Evolutionary conservation across 2,113 vertebrate genomes (phyloP).

Genomic region (Calyptommatus sinebrachiatus): DNA sequence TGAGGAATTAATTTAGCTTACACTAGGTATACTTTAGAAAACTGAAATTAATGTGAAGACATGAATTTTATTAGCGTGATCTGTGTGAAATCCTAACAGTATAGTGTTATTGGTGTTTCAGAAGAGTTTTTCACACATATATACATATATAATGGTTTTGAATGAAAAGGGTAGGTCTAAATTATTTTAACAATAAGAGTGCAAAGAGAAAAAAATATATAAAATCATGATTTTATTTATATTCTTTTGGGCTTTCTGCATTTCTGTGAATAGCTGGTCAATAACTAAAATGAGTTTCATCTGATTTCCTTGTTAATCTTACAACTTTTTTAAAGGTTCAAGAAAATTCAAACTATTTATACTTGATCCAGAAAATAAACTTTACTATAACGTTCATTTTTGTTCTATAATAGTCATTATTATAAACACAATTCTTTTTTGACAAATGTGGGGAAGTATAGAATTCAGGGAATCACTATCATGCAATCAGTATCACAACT

Average conservation of each 20-base stretch:
- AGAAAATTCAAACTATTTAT: too few species aligned
- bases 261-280: background rate
- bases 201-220: background rate
- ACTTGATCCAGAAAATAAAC: too few species aligned
- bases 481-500: background rate
- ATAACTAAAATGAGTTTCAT: background rate
- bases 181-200: background rate
- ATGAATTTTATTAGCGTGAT: too few species aligned
- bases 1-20: too few species aligned
- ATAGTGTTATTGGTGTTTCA: too few species aligned
- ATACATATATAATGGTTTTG: background rate
- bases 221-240: too few species aligned
- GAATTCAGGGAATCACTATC: background rate
- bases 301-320: background rate
- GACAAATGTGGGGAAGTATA: background rate
- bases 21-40: too few species aligned
- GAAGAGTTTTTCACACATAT: too few species aligned
- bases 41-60: too few species aligned
- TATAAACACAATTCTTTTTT: background rate
- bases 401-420: background rate
- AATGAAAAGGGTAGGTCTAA: background rate
- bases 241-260: background rate
- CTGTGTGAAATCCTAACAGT: too few species aligned
- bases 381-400: background rate
- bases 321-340: too few species aligned